phyloP scores from a whole-genome alignment of 2,113 vertebrate genomes.

The Lamprotornis superbus region DNA sequence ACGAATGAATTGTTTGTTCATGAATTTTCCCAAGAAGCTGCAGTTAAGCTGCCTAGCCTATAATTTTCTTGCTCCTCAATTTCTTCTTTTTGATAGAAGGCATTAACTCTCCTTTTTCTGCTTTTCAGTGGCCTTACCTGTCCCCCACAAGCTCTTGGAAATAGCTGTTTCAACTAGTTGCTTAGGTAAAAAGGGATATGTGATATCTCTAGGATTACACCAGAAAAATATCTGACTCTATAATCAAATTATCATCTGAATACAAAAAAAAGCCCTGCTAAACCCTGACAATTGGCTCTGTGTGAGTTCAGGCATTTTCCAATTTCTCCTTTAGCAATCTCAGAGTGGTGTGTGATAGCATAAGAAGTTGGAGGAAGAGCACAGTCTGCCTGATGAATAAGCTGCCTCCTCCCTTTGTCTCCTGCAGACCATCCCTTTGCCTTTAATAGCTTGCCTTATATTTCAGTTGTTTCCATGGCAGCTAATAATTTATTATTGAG shows the following conservation, averaged over 20 bases:
- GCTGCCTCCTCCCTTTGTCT: slow-evolving; percentile 17
- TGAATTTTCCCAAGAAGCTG: slow-evolving; percentile 20
- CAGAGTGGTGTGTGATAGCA: neutral
- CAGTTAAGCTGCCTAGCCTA: neutral
- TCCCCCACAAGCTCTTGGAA: neutral
- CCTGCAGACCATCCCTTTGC: neutral
- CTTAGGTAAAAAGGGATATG: neutral
- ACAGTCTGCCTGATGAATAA: neutral
- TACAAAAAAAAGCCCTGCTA: neutral
- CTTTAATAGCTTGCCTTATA: slow-evolving; percentile 25
- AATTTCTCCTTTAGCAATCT: neutral
- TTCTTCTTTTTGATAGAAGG: neutral
- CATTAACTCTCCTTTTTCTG: neutral
- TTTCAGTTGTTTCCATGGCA: slow-evolving; percentile 56
- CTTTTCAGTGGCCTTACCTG: neutral
- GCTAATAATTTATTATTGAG: slow-evolving; percentile 62
- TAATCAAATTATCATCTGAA: slow-evolving; percentile 33
- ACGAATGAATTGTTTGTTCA: neutral
- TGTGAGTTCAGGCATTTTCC: neutral
- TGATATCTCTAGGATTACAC: neutral
- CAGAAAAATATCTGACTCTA: neutral
- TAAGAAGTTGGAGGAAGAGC: neutral
- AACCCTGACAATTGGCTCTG: neutral
- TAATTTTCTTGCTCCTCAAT: slow-evolving; percentile 26
- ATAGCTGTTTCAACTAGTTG: neutral